Conservation (phyloP, 2,888 invertebrate species). For the Bruchidius siliquastri region DNA sequence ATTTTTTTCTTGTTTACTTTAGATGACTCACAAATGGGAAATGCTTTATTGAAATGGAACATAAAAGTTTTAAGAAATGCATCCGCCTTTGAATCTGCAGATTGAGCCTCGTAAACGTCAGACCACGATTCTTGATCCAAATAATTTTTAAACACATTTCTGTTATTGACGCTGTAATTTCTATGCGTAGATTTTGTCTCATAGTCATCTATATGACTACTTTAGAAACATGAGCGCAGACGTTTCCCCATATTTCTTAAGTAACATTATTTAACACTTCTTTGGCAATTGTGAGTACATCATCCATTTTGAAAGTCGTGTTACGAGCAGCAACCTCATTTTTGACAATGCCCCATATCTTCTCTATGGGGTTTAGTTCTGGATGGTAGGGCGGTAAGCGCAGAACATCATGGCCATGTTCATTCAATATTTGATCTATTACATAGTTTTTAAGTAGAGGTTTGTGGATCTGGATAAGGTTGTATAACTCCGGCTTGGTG, state of each 20-base stretch:
- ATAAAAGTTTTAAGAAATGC: too few relatives aligned
- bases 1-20: too few relatives aligned
- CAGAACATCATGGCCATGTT: slow-evolving; percentile 22
- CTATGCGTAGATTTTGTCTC: too few relatives aligned
- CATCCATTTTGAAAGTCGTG: slow-evolving; percentile 19
- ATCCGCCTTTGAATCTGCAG: too few relatives aligned
- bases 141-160: too few relatives aligned
- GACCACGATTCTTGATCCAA: too few relatives aligned
- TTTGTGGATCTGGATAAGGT: slow-evolving; percentile 11
- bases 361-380: slow-evolving; percentile 30
- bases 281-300: slow-evolving; percentile 13
- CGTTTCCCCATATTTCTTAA: slow-evolving; percentile 11
- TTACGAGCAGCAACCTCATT: slow-evolving; percentile 20
- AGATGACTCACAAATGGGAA: too few relatives aligned
- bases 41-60: too few relatives aligned
- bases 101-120: too few relatives aligned
- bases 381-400: slow-evolving; percentile 27
- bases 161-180: too few relatives aligned
- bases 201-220: too few relatives aligned
- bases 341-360: slow-evolving; percentile 28
- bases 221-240: slow-evolving; percentile 12
- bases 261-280: slow-evolving; percentile 15
- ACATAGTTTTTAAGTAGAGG: slow-evolving; percentile 14
- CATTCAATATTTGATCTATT: slow-evolving; percentile 14
- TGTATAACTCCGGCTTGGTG: slow-evolving; percentile 20